Base-by-base conservation (phyloP, 2,113 vertebrate species). In the Phalacrocorax brasilianus region DNA sequence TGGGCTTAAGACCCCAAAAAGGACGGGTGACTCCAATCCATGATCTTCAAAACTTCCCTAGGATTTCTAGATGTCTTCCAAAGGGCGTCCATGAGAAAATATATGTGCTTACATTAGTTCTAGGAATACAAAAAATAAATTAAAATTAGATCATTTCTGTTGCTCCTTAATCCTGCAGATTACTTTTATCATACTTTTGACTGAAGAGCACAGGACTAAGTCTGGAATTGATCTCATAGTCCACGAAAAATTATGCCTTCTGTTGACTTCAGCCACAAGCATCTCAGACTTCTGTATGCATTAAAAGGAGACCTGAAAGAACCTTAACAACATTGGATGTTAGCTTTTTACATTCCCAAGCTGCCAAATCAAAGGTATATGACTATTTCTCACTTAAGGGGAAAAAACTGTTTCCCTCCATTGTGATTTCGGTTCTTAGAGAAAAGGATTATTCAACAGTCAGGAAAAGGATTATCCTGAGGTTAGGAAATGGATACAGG, bases 71-170 rank as follows among this genome's bases (percentile, higher is more conserved):
- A 8, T 0, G 1, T 21, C 18, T 82, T 44, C 14, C 19, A 47
- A 63, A 85, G 17, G 12, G 1, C 12, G 6, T 21, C 5, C 5
- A 3, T 33, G 12, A 59, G 42, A 58, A 92, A 84, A 71, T 28
- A 5, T 1, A 0, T 5, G 28, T 22, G 15, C 5, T n/a, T 87
- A 32, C 4, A 8, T 1, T 28, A 18, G 19, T 91, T 15, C 2
- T n/a, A 44, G 7, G 6, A 80, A 66, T 30, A 53, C 5, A n/a
- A 19, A 0, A 76, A 77, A 70, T 24, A 70, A 70, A 53, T 23
- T 1, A 65, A 58, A 73, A 42, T 47, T 1, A 30, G 88, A 58
- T 4, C 22, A 33, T 47, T 76, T 72, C 4, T 74, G 1, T 58
- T 80, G 6, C 18, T 92, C 4, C 8, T 70, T 45, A 84, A 14